These are phyloP conservation scores for Percopsis transmontana DNA, from an alignment of 2,113 vertebrate species.

Conservation along the genomic window DNA sequence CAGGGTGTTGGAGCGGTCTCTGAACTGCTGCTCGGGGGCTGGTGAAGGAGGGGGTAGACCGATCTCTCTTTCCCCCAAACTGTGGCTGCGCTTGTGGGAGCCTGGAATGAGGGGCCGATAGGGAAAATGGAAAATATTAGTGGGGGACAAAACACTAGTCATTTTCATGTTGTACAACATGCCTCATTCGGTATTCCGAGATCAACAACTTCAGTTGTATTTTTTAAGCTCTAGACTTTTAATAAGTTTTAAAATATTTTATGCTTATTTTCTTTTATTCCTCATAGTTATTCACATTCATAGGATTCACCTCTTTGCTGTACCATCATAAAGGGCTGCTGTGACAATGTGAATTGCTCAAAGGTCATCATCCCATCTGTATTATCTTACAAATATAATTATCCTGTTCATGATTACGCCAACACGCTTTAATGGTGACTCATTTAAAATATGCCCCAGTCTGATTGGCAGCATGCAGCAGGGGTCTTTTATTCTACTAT, in stretches of 20 bases:
- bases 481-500: slow-evolving; percentile 33
- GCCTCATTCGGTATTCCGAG: too few species aligned
- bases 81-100: slow-evolving; percentile 95
- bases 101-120: slow-evolving; percentile 67
- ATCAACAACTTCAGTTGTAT: too few species aligned
- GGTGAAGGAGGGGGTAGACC: slow-evolving; percentile 82
- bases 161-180: neutral
- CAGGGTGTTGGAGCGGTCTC: slow-evolving; percentile 92
- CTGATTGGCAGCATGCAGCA: slow-evolving; percentile 36
- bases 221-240: too few species aligned
- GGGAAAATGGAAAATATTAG: neutral
- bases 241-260: too few species aligned
- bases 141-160: neutral
- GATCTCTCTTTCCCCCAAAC: slow-evolving; percentile 95
- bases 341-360: too few species aligned
- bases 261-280: too few species aligned
- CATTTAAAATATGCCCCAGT: slow-evolving; percentile 41
- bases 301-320: too few species aligned
- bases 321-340: too few species aligned
- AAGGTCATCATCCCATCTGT: too few species aligned
- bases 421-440: neutral
- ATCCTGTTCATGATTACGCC: neutral
- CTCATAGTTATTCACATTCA: too few species aligned
- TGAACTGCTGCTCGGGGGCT: slow-evolving; percentile 86
- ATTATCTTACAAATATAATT: neutral